These are phyloP conservation scores for Centropus unirufus DNA, from an alignment of 2,113 vertebrate genomes.

Conservation along the genomic window DNA sequence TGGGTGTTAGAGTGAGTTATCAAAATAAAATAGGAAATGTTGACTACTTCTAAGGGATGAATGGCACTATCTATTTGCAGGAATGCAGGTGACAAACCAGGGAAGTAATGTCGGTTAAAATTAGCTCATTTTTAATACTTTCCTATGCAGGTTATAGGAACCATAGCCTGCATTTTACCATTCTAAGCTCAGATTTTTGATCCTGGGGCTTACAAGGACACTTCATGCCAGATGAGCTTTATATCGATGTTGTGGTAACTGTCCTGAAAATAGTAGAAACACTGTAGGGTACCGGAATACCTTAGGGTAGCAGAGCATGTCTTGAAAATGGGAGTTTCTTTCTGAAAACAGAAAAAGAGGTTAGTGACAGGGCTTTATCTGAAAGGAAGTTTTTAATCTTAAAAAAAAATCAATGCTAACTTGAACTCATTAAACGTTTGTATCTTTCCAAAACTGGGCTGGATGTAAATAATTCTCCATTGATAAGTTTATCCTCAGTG, in stretches of 20 bases:
- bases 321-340: background rate
- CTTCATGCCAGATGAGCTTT: background rate
- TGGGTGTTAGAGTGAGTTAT: background rate
- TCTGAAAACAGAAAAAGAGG: background rate
- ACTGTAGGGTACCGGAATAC: background rate
- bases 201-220: background rate
- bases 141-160: background rate
- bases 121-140: background rate
- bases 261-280: background rate
- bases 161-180: background rate
- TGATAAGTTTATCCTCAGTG: fast-evolving
- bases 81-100: background rate
- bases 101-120: background rate
- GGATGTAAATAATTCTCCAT: background rate
- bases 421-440: background rate
- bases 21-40: background rate
- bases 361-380: background rate
- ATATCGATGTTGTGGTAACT: background rate
- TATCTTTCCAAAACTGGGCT: background rate
- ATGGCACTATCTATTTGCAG: background rate
- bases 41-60: background rate
- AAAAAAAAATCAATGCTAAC: background rate
- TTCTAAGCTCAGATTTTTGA: background rate
- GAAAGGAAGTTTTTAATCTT: background rate
- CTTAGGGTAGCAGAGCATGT: background rate